phyloP scores from a whole-genome alignment of 2,888 invertebrate species.

The Theretra japonica region DNA sequence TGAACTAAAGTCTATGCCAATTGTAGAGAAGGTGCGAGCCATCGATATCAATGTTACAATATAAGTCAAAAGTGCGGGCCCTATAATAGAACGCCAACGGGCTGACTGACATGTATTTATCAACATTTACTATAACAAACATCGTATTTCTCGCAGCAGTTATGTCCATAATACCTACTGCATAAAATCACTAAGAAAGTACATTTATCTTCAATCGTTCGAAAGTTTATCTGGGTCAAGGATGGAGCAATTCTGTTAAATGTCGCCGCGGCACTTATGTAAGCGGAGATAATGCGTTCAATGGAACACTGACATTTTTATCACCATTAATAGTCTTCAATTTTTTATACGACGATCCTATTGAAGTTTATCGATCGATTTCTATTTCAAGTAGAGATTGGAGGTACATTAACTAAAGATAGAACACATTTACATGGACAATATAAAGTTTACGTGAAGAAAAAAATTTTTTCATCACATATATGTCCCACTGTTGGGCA shows the following conservation, averaged over 20 bases:
- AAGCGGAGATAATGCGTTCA: slow-evolving; percentile 23
- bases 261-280: slow-evolving; percentile 13
- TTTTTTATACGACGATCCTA: neutral
- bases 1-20: too few relatives aligned
- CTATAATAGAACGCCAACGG: too few relatives aligned
- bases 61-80: too few relatives aligned
- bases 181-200: neutral
- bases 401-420: neutral
- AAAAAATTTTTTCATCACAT: too few relatives aligned
- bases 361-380: neutral
- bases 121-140: too few relatives aligned
- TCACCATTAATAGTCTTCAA: slow-evolving; percentile 2
- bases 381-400: neutral
- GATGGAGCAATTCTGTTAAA: slow-evolving; percentile 19
- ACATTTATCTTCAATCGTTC: slow-evolving; percentile 4
- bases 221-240: slow-evolving; percentile 17
- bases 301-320: slow-evolving; percentile 21
- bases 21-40: too few relatives aligned
- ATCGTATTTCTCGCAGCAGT: too few relatives aligned
- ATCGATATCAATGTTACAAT: too few relatives aligned
- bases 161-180: neutral
- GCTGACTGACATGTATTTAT: too few relatives aligned
- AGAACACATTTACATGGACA: neutral
- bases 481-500: too few relatives aligned
- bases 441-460: too few relatives aligned